Conservation (phyloP, 2,113 vertebrate species). For the Struthio camelus region DNA sequence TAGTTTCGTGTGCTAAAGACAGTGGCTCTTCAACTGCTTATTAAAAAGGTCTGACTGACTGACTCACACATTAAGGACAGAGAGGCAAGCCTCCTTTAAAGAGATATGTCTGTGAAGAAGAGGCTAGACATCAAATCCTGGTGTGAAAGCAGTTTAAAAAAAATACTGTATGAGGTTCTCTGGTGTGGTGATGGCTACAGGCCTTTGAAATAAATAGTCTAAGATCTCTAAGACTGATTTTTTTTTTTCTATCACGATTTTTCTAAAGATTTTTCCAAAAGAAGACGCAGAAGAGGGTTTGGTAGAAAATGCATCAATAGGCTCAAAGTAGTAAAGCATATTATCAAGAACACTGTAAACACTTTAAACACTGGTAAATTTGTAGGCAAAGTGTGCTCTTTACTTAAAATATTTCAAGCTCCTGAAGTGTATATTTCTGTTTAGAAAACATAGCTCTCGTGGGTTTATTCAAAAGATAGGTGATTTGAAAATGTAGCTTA, state of each 20-base stretch:
- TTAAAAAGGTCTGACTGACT: constrained; percentile 63
- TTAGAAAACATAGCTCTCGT: neutral
- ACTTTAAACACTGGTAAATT: neutral
- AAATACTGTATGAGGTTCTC: constrained; percentile 18
- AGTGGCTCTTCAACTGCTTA: constrained; percentile 56
- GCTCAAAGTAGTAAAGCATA: neutral
- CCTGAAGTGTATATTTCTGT: neutral
- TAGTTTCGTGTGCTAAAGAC: constrained; percentile 65
- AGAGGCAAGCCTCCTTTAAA: constrained; percentile 55
- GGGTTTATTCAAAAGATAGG: neutral
- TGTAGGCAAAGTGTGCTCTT: neutral
- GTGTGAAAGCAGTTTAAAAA: constrained; percentile 49
- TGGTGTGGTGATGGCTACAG: neutral
- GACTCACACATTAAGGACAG: constrained; percentile 50
- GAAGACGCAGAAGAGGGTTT: neutral
- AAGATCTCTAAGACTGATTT: constrained; percentile 14
- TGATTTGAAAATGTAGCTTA: neutral
- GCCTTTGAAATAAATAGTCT: constrained; percentile 9
- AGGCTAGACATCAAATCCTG: constrained; percentile 47
- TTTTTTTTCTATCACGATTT: neutral
- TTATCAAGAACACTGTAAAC: neutral
- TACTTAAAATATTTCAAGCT: neutral
- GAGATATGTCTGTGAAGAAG: constrained; percentile 31
- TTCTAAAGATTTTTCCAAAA: constrained; percentile 31
- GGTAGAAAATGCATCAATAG: neutral